Percentiles rank a stretch among this genome's conserved stretches.
Conservation (phyloP, 2,113 vertebrate species). For the Chloroceryle aenea region DNA sequence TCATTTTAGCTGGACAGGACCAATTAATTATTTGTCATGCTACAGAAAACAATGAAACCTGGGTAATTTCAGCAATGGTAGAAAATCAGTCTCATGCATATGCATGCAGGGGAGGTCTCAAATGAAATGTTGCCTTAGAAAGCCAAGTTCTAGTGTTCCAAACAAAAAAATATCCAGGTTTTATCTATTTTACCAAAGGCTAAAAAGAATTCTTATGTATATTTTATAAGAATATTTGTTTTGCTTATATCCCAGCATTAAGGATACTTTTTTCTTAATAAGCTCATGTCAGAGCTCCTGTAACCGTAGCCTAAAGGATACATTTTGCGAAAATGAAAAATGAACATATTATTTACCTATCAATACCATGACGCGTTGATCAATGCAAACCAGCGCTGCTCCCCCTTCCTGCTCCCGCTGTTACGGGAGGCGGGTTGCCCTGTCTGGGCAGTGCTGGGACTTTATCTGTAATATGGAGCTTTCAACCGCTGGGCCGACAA, state of each 20-base stretch:
- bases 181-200: constrained; percentile 59
- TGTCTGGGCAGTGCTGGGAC: constrained; percentile 64
- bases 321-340: constrained; percentile 76
- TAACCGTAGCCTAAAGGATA: constrained; percentile 67
- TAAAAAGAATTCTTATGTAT: constrained; percentile 65
- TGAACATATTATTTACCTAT: constrained; percentile 77
- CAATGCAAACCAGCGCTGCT: constrained; percentile 45
- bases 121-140: background rate
- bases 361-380: constrained; percentile 67
- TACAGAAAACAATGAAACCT: background rate
- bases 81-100: background rate
- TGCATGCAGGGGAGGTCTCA: rapidly evolving
- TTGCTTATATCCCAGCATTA: constrained; percentile 63
- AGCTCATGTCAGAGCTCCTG: constrained; percentile 58
- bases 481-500: constrained; percentile 68
- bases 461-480: constrained; percentile 70
- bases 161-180: background rate
- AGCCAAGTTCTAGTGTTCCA: background rate
- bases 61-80: background rate
- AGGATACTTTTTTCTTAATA: constrained; percentile 43
- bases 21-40: background rate
- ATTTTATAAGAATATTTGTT: constrained; percentile 74
- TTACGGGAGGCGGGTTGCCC: constrained; percentile 35
- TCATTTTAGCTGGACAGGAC: background rate
- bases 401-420: background rate